These are phyloP conservation scores for Eudyptes chrysolophus DNA, from an alignment of 2,113 vertebrate genomes.

Conservation along the genomic window DNA sequence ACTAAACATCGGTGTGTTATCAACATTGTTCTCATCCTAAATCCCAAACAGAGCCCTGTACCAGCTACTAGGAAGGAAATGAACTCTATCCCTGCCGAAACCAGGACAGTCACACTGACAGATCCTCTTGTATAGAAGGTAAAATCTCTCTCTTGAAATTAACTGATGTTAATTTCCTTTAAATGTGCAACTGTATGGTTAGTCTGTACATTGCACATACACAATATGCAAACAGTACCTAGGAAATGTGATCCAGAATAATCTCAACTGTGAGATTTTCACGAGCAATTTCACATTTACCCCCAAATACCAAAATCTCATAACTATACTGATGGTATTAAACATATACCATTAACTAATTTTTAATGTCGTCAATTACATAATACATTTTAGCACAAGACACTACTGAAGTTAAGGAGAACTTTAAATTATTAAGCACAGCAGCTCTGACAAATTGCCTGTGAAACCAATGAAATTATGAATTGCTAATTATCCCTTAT, in stretches of 20 bases:
- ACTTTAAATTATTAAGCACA: not conserved
- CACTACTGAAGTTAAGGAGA: not conserved
- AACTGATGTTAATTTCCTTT: not conserved
- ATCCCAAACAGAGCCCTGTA: too few species aligned
- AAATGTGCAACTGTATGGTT: not conserved
- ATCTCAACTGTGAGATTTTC: not conserved
- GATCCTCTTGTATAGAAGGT: not conserved
- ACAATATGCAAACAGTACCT: not conserved
- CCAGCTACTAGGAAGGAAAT: too few species aligned
- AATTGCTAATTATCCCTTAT: not conserved
- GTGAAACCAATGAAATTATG: not conserved
- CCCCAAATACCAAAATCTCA: not conserved
- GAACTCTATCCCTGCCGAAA: too few species aligned
- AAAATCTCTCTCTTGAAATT: not conserved
- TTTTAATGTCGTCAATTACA: not conserved
- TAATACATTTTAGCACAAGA: not conserved
- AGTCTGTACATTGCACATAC: not conserved
- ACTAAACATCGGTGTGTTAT: too few species aligned
- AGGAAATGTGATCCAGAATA: not conserved
- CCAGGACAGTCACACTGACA: not conserved
- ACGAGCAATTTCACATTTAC: not conserved
- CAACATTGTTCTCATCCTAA: too few species aligned
- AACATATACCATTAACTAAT: not conserved
- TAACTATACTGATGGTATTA: not conserved
- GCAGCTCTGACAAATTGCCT: not conserved